phyloP scores from a whole-genome alignment of 2,888 invertebrate genomes.

The Agrochola litura region DNA sequence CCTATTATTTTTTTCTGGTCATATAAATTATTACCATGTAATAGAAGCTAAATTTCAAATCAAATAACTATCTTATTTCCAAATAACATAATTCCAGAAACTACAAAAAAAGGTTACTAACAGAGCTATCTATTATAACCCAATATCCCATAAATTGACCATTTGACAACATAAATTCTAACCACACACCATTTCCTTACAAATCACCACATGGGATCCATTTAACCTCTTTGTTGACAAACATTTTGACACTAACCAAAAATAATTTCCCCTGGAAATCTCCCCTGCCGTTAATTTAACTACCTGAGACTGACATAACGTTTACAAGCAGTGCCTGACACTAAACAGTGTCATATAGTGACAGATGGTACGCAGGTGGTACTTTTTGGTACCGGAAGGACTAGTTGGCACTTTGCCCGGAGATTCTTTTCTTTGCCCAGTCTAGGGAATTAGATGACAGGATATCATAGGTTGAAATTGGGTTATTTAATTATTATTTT shows the following conservation, averaged over 20 bases:
- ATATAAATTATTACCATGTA: neutral
- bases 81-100: too few species aligned
- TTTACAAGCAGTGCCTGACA: slow-evolving; percentile 29
- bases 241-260: slow-evolving; percentile 39
- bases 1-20: neutral
- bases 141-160: slow-evolving; percentile 28
- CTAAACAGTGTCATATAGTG: slow-evolving; percentile 50
- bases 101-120: slow-evolving; percentile 7
- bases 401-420: slow-evolving; percentile 50
- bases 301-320: slow-evolving; percentile 39
- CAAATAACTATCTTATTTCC: too few species aligned
- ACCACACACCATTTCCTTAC: neutral
- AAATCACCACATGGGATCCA: slow-evolving; percentile 33
- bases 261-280: slow-evolving; percentile 15
- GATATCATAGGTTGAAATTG: slow-evolving; percentile 25
- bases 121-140: slow-evolving; percentile 13
- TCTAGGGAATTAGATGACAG: slow-evolving; percentile 45
- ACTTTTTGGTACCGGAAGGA: slow-evolving; percentile 43
- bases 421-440: slow-evolving; percentile 19
- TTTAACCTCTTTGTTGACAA: slow-evolving; percentile 43
- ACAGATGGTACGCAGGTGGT: slow-evolving; percentile 57
- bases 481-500: slow-evolving; percentile 40
- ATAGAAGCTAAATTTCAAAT: neutral
- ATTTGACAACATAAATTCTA: slow-evolving; percentile 22
- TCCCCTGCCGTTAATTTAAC: slow-evolving; percentile 25